These are phyloP conservation scores for Chromobotia macracanthus DNA, from an alignment of 2,797 vertebrate species.

Conservation along the genomic window DNA sequence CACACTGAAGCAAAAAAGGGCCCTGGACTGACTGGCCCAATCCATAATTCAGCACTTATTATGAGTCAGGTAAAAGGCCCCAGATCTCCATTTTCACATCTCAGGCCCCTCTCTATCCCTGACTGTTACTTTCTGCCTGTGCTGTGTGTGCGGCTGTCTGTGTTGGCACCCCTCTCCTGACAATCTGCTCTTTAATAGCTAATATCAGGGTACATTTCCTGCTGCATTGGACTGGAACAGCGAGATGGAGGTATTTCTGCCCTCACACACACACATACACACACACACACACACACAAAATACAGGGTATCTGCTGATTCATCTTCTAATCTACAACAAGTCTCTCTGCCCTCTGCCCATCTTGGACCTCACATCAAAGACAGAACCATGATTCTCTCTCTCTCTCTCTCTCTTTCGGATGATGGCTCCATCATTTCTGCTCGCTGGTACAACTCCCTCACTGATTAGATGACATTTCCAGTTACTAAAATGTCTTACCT, in stretches of 20 bases:
- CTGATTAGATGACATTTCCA: constrained; percentile 22
- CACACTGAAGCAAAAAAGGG: too few species aligned
- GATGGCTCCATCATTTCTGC: constrained; percentile 4
- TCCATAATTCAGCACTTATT: neutral
- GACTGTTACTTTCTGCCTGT: constrained; percentile 44
- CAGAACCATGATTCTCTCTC: neutral
- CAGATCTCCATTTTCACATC: neutral
- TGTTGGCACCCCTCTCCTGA: constrained; percentile 73
- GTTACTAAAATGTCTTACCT: neutral
- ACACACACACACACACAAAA: constrained; percentile 47
- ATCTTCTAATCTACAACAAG: constrained; percentile 64
- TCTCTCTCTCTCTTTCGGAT: neutral
- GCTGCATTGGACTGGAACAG: constrained; percentile 77
- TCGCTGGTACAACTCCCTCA: constrained; percentile 3
- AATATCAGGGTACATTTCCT: constrained; percentile 86
- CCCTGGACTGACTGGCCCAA: neutral
- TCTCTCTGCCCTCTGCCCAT: constrained; percentile 60
- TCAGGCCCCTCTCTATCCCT: neutral
- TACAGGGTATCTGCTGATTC: constrained; percentile 69
- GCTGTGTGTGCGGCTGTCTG: constrained; percentile 73
- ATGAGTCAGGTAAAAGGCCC: neutral
- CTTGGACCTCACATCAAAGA: constrained; percentile 32
- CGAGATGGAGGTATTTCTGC: constrained; percentile 69
- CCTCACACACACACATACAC: constrained; percentile 38
- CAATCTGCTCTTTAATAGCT: constrained; percentile 84